Conservation (phyloP, 2,797 vertebrate genomes). For the Gymnopithys bicolor region DNA sequence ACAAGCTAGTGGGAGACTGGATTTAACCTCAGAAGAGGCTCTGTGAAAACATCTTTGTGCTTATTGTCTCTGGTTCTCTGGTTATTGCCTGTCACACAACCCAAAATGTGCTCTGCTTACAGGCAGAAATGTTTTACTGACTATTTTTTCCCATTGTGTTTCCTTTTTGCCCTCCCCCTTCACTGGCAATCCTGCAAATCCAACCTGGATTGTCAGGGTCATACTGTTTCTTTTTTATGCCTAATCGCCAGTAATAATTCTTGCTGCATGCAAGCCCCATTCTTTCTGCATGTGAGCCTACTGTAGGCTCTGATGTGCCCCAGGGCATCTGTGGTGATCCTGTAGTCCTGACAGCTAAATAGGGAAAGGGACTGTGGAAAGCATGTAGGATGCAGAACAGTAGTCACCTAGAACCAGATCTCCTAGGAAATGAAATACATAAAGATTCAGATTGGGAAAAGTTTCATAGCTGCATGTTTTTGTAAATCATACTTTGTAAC, state of each 20-base stretch:
- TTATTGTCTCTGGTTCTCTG: neutral
- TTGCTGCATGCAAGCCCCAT: neutral
- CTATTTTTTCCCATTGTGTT: neutral
- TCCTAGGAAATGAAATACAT: neutral
- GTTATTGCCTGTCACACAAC: neutral
- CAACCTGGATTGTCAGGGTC: neutral
- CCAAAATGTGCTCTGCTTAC: neutral
- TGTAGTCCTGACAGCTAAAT: neutral
- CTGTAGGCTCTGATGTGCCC: neutral
- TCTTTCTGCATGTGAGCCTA: neutral
- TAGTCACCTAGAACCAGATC: neutral
- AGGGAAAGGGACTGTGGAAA: neutral
- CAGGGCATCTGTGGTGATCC: rapidly evolving
- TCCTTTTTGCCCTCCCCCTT: neutral
- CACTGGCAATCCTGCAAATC: neutral
- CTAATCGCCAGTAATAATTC: neutral
- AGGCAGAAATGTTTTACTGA: neutral
- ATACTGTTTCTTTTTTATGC: neutral
- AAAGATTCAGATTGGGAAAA: neutral
- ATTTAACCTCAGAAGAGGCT: neutral
- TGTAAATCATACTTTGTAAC: neutral
- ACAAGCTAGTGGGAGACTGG: neutral
- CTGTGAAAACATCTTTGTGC: neutral
- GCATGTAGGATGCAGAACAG: neutral
- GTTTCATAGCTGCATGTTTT: neutral